These are phyloP conservation scores for Pontoporia blainvillei DNA, from an alignment of 2,113 vertebrate genomes.

Conservation along the genomic window DNA sequence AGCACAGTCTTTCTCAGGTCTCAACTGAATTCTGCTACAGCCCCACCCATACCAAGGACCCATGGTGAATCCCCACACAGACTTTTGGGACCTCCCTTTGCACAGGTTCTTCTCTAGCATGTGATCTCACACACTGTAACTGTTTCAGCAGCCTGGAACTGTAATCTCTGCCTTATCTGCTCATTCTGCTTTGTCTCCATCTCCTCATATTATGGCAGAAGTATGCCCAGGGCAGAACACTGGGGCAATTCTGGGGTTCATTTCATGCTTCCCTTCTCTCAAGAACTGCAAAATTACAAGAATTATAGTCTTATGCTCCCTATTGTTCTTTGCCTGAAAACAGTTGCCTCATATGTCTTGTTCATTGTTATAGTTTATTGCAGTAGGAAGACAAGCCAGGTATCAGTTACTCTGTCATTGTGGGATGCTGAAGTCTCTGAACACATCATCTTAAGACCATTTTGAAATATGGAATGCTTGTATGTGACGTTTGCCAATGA, in stretches of 20 bases:
- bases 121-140: background rate
- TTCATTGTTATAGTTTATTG: conserved; percentile 24
- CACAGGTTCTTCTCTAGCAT: background rate
- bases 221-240: background rate
- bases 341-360: conserved; percentile 1
- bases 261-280: background rate
- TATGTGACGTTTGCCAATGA: conserved; percentile 7
- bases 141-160: background rate
- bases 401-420: background rate
- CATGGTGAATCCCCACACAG: background rate
- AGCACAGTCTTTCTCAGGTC: background rate
- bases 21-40: background rate
- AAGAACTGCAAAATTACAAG: background rate
- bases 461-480: conserved; percentile 31
- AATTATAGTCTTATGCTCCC: background rate
- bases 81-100: background rate
- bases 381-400: background rate
- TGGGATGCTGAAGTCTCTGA: background rate
- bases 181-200: background rate
- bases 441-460: conserved; percentile 16
- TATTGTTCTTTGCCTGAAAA: background rate
- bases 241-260: background rate
- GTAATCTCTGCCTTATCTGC: background rate
- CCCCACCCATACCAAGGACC: background rate
- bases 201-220: background rate